These are phyloP conservation scores for Oedothorax gibbosus DNA, from an alignment of 1,140 invertebrate species.

Conservation along the genomic window DNA sequence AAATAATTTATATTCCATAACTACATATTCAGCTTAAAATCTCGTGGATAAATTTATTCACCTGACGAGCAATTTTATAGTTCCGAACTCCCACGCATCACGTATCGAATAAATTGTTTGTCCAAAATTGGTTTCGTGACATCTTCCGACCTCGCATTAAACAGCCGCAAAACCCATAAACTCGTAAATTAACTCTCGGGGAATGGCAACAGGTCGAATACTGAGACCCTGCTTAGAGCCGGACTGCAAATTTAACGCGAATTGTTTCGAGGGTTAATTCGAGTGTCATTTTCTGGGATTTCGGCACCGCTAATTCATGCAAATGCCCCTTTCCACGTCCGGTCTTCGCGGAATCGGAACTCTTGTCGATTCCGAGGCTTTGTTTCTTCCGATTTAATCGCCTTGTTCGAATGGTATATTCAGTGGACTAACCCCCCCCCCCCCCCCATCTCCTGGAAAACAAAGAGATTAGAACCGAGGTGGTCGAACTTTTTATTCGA, in stretches of 20 bases:
- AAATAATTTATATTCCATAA: no score
- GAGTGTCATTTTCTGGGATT: slow-evolving; percentile 25
- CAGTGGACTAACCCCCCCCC: neutral
- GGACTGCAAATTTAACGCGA: slow-evolving; percentile 30
- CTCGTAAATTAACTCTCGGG: slow-evolving; percentile 2
- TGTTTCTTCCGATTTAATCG: slow-evolving; percentile 7
- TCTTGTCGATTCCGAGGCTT: slow-evolving; percentile 1
- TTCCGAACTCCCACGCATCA: slow-evolving; percentile 1
- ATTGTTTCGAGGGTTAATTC: slow-evolving; percentile 20
- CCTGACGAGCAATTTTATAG: no score
- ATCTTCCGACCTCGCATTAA: slow-evolving; percentile 1
- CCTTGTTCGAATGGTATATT: neutral
- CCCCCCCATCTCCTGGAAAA: neutral
- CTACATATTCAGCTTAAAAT: no score
- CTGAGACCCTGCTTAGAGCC: neutral
- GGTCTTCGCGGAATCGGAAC: slow-evolving; percentile 33
- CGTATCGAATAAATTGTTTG: slow-evolving; percentile 11
- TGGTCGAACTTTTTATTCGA: neutral
- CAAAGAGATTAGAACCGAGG: neutral
- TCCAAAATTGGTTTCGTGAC: slow-evolving; percentile 17
- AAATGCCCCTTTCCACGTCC: slow-evolving; percentile 12
- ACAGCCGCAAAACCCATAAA: neutral
- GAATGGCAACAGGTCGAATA: slow-evolving; percentile 3
- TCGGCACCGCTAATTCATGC: slow-evolving; percentile 27
- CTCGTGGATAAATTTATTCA: no score